phyloP scores from a whole-genome alignment of 2,888 invertebrate genomes.

The Ennomos fuscantarius region DNA sequence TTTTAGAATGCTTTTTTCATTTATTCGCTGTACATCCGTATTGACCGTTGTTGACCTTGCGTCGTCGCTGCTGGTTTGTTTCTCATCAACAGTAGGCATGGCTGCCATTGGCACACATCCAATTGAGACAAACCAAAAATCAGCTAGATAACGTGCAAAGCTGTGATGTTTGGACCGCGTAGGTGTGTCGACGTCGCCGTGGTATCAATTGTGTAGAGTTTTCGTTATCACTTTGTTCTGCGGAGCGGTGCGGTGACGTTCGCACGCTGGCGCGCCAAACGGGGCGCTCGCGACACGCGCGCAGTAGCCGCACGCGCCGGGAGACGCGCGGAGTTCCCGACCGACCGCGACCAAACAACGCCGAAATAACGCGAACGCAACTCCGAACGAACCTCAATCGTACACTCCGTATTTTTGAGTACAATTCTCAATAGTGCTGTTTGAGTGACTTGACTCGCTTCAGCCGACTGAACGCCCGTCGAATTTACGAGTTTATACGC shows the following conservation, averaged over 20 bases:
- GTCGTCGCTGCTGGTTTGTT: constrained; percentile 52
- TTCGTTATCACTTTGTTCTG: constrained; percentile 80
- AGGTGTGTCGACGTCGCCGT: constrained; percentile 52
- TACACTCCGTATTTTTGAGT: constrained; percentile 53
- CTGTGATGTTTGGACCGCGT: constrained; percentile 52
- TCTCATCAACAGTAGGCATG: constrained; percentile 58
- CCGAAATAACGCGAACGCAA: constrained; percentile 65
- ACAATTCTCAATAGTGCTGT: constrained; percentile 49
- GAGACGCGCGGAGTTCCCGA: constrained; percentile 66
- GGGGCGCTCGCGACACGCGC: constrained; percentile 17
- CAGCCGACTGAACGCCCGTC: constrained; percentile 40
- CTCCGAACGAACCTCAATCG: constrained; percentile 72
- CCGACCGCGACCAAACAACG: constrained; percentile 61
- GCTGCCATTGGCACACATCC: constrained; percentile 61
- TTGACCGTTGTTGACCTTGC: constrained; percentile 59
- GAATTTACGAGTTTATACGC: constrained; percentile 37
- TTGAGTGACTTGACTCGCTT: constrained; percentile 40
- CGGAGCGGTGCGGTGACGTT: constrained; percentile 58
- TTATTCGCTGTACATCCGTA: constrained; percentile 27
- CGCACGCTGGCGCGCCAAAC: constrained; percentile 66
- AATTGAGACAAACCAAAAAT: constrained; percentile 65
- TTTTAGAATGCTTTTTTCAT: no score
- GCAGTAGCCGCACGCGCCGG: constrained; percentile 68
- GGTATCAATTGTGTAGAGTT: constrained; percentile 70
- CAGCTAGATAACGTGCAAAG: constrained; percentile 55